Base-by-base conservation (phyloP, 2,888 invertebrate species). In the Lacanobia wlatinum region DNA sequence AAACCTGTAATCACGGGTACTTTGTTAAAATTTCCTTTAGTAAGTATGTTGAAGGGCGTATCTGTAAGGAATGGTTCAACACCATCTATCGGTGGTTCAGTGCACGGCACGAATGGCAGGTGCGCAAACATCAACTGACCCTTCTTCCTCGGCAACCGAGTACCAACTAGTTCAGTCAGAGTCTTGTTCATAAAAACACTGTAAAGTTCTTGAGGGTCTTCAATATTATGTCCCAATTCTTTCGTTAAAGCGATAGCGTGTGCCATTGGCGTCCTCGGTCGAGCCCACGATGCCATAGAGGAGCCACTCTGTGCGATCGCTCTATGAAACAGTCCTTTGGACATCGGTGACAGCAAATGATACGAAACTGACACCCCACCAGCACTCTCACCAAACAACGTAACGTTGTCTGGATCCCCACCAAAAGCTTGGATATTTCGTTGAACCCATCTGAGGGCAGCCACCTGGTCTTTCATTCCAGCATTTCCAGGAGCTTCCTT, bases 401-500 rank as follows among this genome's bases (percentile, higher is more conserved):
- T 90, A 0, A 90, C 87, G 55, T 89, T 88, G 2, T 88, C 85
- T 1, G 89, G 86, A 65, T 91, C 88, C 1, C 91, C 91, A 12
- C 90, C 91, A n/a, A 91, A 90, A 0, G 80, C 84, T 56, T 61
- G 62, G 6, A 90, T 90, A 71, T 91, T 91, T 10, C 70, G 75
- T 66, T 87, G 76, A 9, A 90, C 86, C 90, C 90, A 90, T 50
- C 76, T 85, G 0, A 90, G 73, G 1, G 90, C 90, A 9, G 87
- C 89, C 0, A 90, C 87, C 67, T 90, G 90, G 59, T 90, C 90
- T 77, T 88, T 90, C 46, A 90, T 46, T 0, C 89, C 90, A 18
- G 88, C 89, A 56, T 90, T 90, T 1, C 90, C 90, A 0, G 90
- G 90, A 4, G 88, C 90, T 64, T 88, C 89, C 59, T 87, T 84